Evolutionary conservation across 2,113 vertebrate genomes (phyloP).

Genomic region (Parotia lawesii): DNA sequence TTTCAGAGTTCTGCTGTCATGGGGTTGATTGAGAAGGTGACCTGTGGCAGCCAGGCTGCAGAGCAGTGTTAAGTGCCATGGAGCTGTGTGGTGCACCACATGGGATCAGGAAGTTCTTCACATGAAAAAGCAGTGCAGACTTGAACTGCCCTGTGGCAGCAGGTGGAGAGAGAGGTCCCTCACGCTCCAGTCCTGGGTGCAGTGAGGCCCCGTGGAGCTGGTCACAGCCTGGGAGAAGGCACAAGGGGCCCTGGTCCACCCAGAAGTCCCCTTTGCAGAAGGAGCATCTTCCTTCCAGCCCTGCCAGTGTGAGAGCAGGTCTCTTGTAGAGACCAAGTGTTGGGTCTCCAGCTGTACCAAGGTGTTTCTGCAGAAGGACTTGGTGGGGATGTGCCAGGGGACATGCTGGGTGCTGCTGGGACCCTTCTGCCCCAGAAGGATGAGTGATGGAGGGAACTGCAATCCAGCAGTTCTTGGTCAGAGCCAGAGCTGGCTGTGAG

Average conservation of each 20-base stretch:
- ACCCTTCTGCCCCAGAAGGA: background rate
- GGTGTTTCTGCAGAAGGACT: background rate
- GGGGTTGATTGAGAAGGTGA: background rate
- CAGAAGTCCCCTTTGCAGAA: background rate
- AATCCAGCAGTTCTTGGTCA: background rate
- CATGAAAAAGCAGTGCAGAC: background rate
- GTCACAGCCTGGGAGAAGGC: background rate
- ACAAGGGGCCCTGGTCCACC: background rate
- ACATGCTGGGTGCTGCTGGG: background rate
- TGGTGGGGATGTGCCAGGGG: background rate
- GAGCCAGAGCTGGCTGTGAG: background rate
- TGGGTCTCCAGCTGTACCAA: background rate
- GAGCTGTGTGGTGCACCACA: background rate
- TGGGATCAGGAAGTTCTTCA: background rate
- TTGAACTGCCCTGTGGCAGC: background rate
- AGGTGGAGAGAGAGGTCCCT: background rate
- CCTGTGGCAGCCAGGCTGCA: background rate
- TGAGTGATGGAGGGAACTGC: background rate
- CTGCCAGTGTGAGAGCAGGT: background rate
- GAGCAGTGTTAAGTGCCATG: background rate
- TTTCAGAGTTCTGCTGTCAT: background rate
- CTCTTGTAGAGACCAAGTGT: background rate
- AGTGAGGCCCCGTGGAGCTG: background rate
- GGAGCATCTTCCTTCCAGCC: background rate
- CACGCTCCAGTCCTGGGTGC: fast-evolving